These are phyloP conservation scores for Poecilia velifera DNA, from an alignment of 2,797 vertebrate species.

Conservation along the genomic window DNA sequence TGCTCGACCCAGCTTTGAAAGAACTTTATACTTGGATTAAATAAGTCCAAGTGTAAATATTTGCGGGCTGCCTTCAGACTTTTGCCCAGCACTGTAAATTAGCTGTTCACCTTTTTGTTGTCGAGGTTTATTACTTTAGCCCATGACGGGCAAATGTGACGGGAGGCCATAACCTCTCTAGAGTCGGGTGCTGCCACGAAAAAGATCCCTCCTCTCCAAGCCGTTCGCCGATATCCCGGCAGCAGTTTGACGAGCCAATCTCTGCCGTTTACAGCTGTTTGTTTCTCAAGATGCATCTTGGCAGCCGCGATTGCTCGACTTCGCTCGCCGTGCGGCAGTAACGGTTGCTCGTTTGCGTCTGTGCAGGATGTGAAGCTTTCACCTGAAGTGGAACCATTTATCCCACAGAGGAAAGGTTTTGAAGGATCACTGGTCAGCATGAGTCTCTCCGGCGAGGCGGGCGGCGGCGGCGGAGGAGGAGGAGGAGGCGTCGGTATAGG, in stretches of 20 bases:
- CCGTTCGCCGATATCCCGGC: background rate
- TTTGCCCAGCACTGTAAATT: background rate
- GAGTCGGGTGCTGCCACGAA: background rate
- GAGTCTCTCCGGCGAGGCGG: constrained; percentile 87
- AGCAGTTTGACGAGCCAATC: background rate
- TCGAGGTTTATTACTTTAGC: background rate
- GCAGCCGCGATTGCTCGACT: constrained; percentile 5
- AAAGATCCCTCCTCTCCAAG: background rate
- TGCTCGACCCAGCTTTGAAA: background rate
- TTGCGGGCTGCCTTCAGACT: background rate
- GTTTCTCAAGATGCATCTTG: constrained; percentile 6
- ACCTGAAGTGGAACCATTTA: constrained; percentile 97
- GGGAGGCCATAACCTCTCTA: background rate
- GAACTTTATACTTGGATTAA: background rate
- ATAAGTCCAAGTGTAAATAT: background rate
- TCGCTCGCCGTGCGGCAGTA: constrained; percentile 10
- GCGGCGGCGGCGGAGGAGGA: constrained; percentile 71
- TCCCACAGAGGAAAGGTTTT: constrained; percentile 95
- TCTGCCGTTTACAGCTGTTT: background rate
- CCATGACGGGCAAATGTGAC: background rate
- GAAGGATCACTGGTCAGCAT: constrained; percentile 91
- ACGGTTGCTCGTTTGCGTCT: constrained; percentile 30
- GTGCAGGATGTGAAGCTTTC: constrained; percentile 96
- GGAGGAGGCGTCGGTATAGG: constrained; percentile 75
- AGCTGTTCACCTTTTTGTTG: background rate